These are phyloP conservation scores for Ceratina calcarata DNA, from an alignment of 1,140 invertebrate genomes.

Conservation along the genomic window DNA sequence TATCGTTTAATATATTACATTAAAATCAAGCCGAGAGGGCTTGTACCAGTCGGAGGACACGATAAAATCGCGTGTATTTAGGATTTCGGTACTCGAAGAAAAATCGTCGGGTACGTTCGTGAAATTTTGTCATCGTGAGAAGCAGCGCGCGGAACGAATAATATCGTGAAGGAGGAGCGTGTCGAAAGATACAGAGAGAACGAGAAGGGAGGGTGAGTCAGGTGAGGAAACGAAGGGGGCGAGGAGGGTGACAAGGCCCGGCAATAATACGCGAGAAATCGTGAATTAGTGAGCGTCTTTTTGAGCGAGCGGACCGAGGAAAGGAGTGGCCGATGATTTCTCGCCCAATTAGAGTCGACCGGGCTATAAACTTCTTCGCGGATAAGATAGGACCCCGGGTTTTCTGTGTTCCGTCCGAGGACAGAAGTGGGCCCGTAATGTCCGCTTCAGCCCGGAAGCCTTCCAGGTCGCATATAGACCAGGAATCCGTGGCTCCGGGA, in stretches of 20 bases:
- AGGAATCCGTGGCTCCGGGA: conserved; percentile 47
- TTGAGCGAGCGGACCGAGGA: conserved; percentile 73
- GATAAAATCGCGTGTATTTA: too few species aligned
- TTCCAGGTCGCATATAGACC: conserved; percentile 70
- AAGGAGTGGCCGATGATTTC: conserved; percentile 79
- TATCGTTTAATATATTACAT: too few species aligned
- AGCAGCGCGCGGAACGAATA: not conserved
- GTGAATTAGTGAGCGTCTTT: conserved; percentile 76
- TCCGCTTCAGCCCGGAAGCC: conserved; percentile 70
- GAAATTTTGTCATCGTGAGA: not conserved
- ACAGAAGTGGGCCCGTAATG: conserved; percentile 61
- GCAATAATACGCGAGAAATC: conserved; percentile 69
- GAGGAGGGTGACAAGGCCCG: conserved; percentile 45
- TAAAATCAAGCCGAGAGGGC: too few species aligned
- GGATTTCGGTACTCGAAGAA: too few species aligned
- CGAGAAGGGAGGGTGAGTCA: too few species aligned
- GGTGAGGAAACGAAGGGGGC: not conserved
- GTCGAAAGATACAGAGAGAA: conserved; percentile 8
- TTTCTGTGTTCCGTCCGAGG: conserved; percentile 69
- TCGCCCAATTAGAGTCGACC: conserved; percentile 80
- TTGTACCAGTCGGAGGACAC: too few species aligned
- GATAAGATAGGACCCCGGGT: conserved; percentile 77
- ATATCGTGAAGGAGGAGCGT: not conserved
- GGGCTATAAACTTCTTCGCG: conserved; percentile 79
- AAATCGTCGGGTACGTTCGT: too few species aligned